Base-by-base conservation (phyloP, 2,113 vertebrate species). In the Agapornis roseicollis region DNA sequence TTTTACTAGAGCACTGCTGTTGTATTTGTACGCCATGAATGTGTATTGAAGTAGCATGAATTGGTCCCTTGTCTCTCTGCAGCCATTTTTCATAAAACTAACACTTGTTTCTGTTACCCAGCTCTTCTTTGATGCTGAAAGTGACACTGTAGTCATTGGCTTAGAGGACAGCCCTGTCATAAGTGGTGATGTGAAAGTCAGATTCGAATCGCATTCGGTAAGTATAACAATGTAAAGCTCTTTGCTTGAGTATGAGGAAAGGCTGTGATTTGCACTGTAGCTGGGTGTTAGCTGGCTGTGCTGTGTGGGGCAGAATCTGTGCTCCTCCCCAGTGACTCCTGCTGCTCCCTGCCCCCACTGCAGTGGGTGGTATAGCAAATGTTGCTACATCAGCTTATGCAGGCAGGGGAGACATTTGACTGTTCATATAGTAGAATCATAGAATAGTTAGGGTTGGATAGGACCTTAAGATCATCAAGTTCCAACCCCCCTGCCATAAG, bases 131-230 rank as follows among this genome's bases (percentile, higher is more conserved):
- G 99, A 99, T 77, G 91, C 96, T 72, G 99, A 99, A 69, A 98
- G 37, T 74, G 98, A 99, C 58, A 97, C 96, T 53, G 98, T 97
- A 24, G 97, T 98, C 72, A 99, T 99, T 97, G 97, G 98, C 71
- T 96, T 99, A 35, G 95, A 98, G 90, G 93, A 97, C 33, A 98
- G 98, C 66, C 99, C 99, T 41, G 84, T 97, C 46, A 94, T 99
- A 53, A 97, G 97, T 33, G 98, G 99, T 6, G 99, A 99, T 56
- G 98, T 99, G 29, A 99, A 99, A 97, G 95, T 99, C 97, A 98
- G 98, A 97, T 99, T 99, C 98, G 98, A 99, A 53, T 99, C 98
- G 0, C 97, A 41, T 77, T 97, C 98, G 47, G 99, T 99, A 96
- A 99, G 99, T 98, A 58, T 20, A 64, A 71, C 6, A 9, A 37